These are phyloP conservation scores for Forbesichthys papilliferus DNA, from an alignment of 2,113 vertebrate species.

Conservation along the genomic window DNA sequence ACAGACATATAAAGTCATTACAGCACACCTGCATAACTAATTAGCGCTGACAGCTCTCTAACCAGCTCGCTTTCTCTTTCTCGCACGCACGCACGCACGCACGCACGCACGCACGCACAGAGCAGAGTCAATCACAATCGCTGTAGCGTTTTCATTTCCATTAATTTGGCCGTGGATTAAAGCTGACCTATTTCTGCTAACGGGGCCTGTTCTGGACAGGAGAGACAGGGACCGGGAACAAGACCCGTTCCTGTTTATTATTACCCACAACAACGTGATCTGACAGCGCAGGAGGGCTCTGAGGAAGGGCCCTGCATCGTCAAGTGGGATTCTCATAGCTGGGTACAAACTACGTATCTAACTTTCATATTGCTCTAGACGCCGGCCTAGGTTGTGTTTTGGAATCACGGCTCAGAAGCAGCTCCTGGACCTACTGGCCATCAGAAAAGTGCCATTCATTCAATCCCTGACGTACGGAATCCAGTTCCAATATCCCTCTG, in stretches of 20 bases:
- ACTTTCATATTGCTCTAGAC: no score
- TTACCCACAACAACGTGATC: slow-evolving; percentile 15
- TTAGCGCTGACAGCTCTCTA: slow-evolving; percentile 57
- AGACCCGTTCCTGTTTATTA: slow-evolving; percentile 41
- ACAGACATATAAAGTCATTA: slow-evolving; percentile 35
- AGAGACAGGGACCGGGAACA: slow-evolving; percentile 50
- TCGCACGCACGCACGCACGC: slow-evolving; percentile 3
- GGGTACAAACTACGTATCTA: no score
- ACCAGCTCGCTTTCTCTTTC: slow-evolving; percentile 8
- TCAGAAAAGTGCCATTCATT: no score
- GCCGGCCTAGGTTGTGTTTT: no score
- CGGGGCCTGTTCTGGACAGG: slow-evolving; percentile 63
- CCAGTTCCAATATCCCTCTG: no score
- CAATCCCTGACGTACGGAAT: no score
- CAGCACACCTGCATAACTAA: slow-evolving; percentile 58
- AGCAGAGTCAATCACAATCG: slow-evolving; percentile 67
- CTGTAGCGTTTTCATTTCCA: slow-evolving; percentile 69
- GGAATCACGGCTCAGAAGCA: no score
- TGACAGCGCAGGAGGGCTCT: no score
- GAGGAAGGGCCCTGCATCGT: no score
- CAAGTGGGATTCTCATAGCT: no score
- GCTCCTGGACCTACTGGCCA: no score
- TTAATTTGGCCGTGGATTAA: slow-evolving; percentile 76
- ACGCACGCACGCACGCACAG: slow-evolving; percentile 16
- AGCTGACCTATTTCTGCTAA: slow-evolving; percentile 76